Evolutionary conservation across 2,113 vertebrate genomes (phyloP).

Genomic region (Naja naja): DNA sequence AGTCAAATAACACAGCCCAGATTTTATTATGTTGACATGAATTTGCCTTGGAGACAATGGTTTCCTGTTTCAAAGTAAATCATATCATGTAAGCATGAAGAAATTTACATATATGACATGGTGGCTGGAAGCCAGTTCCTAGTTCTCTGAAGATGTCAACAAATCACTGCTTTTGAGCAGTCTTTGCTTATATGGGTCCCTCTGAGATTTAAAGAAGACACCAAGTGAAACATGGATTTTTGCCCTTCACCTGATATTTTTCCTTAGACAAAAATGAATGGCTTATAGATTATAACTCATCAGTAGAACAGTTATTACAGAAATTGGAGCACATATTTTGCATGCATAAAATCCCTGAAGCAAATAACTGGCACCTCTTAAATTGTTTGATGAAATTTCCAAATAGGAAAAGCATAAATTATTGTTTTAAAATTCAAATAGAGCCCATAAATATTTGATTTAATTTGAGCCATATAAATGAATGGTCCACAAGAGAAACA

Average conservation of each 20-base stretch:
- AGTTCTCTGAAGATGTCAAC: constrained; percentile 15
- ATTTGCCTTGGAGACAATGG: constrained; percentile 34
- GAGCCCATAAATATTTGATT: constrained; percentile 5
- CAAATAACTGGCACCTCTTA: not conserved
- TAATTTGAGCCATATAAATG: constrained; percentile 7
- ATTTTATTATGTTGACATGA: constrained; percentile 21
- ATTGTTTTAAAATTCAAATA: constrained; percentile 19
- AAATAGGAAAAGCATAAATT: not conserved
- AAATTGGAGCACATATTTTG: not conserved
- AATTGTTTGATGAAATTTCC: constrained; percentile 1
- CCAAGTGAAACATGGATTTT: constrained; percentile 29
- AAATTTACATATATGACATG: constrained; percentile 31
- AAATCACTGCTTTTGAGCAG: constrained; percentile 38
- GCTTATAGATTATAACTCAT: constrained; percentile 17
- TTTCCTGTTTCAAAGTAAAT: constrained; percentile 24
- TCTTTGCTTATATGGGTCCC: not conserved
- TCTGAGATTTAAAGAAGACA: constrained; percentile 30
- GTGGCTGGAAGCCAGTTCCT: constrained; percentile 40
- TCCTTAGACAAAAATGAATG: constrained; percentile 15
- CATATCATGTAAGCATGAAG: not conserved
- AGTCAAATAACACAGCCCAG: constrained; percentile 10
- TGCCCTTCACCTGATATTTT: constrained; percentile 22
- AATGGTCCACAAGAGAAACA: constrained; percentile 6
- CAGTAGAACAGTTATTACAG: not conserved
- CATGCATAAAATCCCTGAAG: constrained; percentile 15